Conservation (phyloP, 2,888 invertebrate genomes). For the Thumatha senex region DNA sequence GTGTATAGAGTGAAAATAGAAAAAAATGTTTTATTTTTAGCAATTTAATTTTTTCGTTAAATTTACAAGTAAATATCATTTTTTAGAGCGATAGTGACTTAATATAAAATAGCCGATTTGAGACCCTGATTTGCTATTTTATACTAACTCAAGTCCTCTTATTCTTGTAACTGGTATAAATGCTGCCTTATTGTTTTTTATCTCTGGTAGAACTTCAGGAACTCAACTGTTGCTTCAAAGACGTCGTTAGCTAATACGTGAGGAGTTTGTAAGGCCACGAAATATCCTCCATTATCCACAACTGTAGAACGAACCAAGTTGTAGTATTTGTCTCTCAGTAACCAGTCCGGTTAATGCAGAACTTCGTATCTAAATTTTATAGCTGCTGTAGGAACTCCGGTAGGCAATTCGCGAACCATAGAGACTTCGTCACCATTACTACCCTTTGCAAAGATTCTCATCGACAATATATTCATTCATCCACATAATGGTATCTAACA, state of each 20-base stretch:
- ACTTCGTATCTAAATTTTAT: slow-evolving; percentile 90
- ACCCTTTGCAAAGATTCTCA: slow-evolving; percentile 89
- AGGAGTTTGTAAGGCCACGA: slow-evolving; percentile 92
- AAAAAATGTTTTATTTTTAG: too few relatives aligned
- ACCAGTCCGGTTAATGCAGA: slow-evolving; percentile 82
- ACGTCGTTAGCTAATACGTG: slow-evolving; percentile 86
- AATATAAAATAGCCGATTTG: too few relatives aligned
- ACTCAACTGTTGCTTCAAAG: slow-evolving; percentile 51
- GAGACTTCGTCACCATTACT: slow-evolving; percentile 50
- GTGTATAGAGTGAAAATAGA: too few relatives aligned
- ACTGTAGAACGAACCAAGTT: slow-evolving; percentile 88
- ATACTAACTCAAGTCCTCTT: too few relatives aligned
- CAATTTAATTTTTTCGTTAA: too few relatives aligned
- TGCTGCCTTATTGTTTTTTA: not conserved
- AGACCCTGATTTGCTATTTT: too few relatives aligned
- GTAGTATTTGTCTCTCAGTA: slow-evolving; percentile 84
- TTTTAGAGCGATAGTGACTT: too few relatives aligned
- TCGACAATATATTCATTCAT: slow-evolving; percentile 89
- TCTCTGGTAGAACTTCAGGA: slow-evolving; percentile 49
- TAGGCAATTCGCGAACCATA: slow-evolving; percentile 74
- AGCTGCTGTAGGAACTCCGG: slow-evolving; percentile 88
- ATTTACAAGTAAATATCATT: too few relatives aligned
- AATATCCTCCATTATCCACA: slow-evolving; percentile 90
- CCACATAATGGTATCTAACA: slow-evolving; percentile 94
- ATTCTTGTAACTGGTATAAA: too few relatives aligned